phyloP scores from a whole-genome alignment of 2,797 vertebrate genomes.

The Rhinoraja longicauda region DNA sequence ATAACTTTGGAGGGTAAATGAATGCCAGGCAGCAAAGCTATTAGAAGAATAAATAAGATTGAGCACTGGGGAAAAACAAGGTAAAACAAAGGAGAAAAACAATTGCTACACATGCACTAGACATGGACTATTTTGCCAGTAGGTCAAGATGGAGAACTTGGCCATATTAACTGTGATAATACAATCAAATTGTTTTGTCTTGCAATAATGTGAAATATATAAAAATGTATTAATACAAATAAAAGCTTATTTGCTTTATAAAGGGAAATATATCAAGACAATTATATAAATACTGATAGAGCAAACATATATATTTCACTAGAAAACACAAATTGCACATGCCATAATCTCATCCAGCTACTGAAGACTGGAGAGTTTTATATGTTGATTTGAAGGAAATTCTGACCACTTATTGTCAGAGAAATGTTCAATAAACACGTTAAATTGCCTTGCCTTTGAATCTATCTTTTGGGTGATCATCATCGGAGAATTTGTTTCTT shows the following conservation, averaged over 20 bases:
- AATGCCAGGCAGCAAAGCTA: background rate
- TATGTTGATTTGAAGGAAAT: background rate
- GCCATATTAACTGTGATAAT: background rate
- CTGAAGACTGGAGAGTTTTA: background rate
- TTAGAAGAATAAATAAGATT: background rate
- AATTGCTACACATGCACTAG: background rate
- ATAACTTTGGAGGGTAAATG: too few species aligned
- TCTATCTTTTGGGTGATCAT: constrained; percentile 52
- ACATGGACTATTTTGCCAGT: background rate
- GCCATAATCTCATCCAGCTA: background rate
- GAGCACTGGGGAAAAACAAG: background rate
- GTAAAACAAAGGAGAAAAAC: background rate
- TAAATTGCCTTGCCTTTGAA: constrained; percentile 63
- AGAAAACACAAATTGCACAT: background rate
- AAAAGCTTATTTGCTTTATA: background rate
- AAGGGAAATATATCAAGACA: background rate
- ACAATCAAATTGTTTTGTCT: background rate
- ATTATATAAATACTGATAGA: too few species aligned
- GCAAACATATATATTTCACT: too few species aligned
- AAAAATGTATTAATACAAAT: background rate
- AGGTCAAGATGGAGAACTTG: background rate
- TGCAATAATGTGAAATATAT: background rate
- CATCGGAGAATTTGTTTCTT: constrained; percentile 61
- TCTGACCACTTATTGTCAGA: background rate
- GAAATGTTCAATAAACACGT: background rate